phyloP scores from a whole-genome alignment of 2,888 invertebrate genomes.

The Volucella inanis region DNA sequence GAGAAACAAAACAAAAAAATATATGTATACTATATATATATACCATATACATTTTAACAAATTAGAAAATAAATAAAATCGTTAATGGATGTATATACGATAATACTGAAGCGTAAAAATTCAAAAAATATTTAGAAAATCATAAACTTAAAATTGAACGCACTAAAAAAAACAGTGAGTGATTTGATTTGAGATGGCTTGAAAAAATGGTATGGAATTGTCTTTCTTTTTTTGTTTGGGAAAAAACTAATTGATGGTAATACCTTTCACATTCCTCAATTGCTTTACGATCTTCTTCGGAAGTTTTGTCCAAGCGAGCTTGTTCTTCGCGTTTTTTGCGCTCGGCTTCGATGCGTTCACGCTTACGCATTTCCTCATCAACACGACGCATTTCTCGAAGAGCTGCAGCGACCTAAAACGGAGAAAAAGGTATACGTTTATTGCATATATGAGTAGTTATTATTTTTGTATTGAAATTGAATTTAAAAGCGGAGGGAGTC shows the following conservation, averaged over 20 bases:
- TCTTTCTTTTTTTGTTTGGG: slow-evolving; percentile 21
- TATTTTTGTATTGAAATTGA: too few species aligned
- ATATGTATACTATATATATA: too few species aligned
- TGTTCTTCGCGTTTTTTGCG: slow-evolving; percentile 86
- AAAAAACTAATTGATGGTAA: slow-evolving; percentile 11
- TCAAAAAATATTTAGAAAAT: slow-evolving; percentile 43
- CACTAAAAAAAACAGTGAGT: slow-evolving; percentile 66
- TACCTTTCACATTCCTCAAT: slow-evolving; percentile 87
- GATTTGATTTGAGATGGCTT: slow-evolving; percentile 60
- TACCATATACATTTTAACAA: too few species aligned
- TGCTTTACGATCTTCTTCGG: slow-evolving; percentile 84
- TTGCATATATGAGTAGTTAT: too few species aligned
- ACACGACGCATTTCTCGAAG: slow-evolving; percentile 93
- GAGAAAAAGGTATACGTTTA: background rate
- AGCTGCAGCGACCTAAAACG: slow-evolving; percentile 87
- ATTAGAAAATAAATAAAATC: slow-evolving; percentile 14
- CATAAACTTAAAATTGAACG: slow-evolving; percentile 65
- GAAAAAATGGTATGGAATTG: slow-evolving; percentile 37
- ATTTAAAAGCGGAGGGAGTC: too few species aligned
- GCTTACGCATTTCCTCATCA: slow-evolving; percentile 92
- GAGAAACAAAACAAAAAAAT: background rate
- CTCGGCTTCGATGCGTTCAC: slow-evolving; percentile 89
- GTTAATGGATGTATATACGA: slow-evolving; percentile 23
- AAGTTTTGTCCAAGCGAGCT: slow-evolving; percentile 81
- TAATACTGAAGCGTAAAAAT: slow-evolving; percentile 46